Percentiles rank a stretch among this genome's conserved stretches.
Evolutionary conservation across 2,797 vertebrate species (phyloP).

Genomic region (Nasua narica): DNA sequence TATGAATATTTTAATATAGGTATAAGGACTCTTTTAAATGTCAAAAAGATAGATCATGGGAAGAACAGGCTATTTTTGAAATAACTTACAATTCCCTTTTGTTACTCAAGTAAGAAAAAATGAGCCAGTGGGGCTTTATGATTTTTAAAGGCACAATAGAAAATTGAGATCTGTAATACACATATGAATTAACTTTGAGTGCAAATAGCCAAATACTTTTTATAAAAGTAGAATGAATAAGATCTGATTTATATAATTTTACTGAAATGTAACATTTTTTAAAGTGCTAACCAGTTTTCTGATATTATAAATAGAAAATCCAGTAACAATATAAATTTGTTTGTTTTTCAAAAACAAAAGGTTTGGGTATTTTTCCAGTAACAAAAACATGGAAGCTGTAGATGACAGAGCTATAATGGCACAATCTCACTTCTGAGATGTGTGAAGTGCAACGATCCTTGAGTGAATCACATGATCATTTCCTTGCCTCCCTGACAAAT

Average conservation of each 20-base stretch:
- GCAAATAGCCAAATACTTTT: conserved; percentile 74
- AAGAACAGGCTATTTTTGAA: conserved; percentile 69
- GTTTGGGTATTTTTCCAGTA: background rate
- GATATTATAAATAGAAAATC: background rate
- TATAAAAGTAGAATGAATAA: conserved; percentile 74
- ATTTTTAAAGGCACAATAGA: conserved; percentile 69
- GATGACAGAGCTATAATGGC: background rate
- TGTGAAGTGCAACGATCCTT: background rate
- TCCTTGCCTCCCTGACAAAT: conserved; percentile 10
- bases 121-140: conserved; percentile 69
- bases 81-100: conserved; percentile 55
- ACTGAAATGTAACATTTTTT: conserved; percentile 54
- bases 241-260: conserved; percentile 59
- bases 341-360: background rate
- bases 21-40: conserved; percentile 16
- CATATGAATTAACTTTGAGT: conserved; percentile 76
- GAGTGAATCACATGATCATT: background rate
- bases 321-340: background rate
- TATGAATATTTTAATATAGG: conserved; percentile 36
- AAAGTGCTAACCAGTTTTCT: conserved; percentile 1
- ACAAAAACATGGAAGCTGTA: background rate
- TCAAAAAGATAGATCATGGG: conserved; percentile 29
- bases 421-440: background rate
- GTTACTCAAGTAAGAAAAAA: conserved; percentile 69
- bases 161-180: conserved; percentile 75